Conservation (phyloP, 1,140 invertebrate genomes). For the Aphaenogaster ashmeadi region DNA sequence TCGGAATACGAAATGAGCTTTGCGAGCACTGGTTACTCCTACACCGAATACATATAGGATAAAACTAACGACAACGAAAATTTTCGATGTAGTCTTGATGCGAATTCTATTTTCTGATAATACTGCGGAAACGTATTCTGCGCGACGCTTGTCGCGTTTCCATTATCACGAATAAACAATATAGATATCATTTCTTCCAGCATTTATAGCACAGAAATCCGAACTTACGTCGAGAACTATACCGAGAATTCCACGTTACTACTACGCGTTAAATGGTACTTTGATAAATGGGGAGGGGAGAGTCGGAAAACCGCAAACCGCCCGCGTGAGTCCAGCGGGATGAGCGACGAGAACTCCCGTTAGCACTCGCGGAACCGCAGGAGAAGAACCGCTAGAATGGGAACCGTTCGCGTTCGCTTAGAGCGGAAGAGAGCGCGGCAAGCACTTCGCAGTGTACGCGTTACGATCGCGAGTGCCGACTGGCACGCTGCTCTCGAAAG, state of each 20-base stretch:
- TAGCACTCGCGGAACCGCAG: background rate
- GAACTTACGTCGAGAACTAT: background rate
- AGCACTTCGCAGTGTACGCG: background rate
- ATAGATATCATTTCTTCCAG: background rate
- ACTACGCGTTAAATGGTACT: background rate
- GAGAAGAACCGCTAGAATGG: background rate
- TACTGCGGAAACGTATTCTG: too few relatives aligned
- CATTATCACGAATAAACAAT: constrained; percentile 10
- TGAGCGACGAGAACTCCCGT: background rate
- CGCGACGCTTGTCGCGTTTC: background rate
- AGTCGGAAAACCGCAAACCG: background rate
- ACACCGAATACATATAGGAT: background rate
- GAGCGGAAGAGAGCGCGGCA: background rate
- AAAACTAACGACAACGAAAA: background rate
- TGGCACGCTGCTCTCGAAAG: constrained; percentile 38
- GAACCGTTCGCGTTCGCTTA: background rate
- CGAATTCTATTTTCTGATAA: background rate
- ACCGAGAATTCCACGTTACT: background rate
- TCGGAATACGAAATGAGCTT: background rate
- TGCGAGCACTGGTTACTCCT: background rate
- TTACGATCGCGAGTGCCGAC: constrained; percentile 1
- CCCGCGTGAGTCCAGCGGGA: background rate
- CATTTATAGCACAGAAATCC: background rate
- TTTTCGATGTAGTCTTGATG: background rate
- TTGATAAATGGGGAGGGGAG: background rate